Conservation (phyloP, 2,888 invertebrate genomes). For the Ferrisia virgata region DNA sequence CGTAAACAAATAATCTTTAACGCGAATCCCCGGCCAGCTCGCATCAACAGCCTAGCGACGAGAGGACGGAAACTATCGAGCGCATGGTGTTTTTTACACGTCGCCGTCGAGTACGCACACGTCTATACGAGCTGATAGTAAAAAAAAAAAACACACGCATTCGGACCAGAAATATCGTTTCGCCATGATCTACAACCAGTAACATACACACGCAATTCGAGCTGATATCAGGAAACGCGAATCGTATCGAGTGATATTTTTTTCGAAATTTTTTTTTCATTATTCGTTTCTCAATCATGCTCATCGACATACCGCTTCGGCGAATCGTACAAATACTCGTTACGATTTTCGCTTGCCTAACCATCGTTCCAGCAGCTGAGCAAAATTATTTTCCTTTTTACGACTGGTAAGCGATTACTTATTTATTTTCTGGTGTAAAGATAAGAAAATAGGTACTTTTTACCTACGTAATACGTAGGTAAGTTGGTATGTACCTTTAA, state of each 20-base stretch:
- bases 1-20: constrained; percentile 3
- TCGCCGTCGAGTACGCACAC: not conserved
- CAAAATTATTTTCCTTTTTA: constrained; percentile 22
- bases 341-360: constrained; percentile 36
- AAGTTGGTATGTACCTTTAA: not conserved
- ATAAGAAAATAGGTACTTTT: too few relatives aligned
- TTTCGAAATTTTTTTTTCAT: not conserved
- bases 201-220: not conserved
- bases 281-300: not conserved
- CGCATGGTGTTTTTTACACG: not conserved
- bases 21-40: not conserved
- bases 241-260: not conserved
- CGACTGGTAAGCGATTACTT: constrained; percentile 30
- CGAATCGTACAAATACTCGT: not conserved
- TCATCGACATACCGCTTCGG: not conserved
- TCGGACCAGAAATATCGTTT: constrained; percentile 10
- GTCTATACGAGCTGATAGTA: not conserved
- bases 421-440: not conserved
- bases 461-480: too few relatives aligned
- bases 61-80: not conserved
- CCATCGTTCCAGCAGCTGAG: constrained; percentile 30
- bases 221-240: not conserved
- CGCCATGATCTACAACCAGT: constrained; percentile 20
- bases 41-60: not conserved
- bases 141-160: constrained; percentile 2